Base-by-base conservation (phyloP, 2,797 vertebrate species). In the Adrianichthys oophorus region DNA sequence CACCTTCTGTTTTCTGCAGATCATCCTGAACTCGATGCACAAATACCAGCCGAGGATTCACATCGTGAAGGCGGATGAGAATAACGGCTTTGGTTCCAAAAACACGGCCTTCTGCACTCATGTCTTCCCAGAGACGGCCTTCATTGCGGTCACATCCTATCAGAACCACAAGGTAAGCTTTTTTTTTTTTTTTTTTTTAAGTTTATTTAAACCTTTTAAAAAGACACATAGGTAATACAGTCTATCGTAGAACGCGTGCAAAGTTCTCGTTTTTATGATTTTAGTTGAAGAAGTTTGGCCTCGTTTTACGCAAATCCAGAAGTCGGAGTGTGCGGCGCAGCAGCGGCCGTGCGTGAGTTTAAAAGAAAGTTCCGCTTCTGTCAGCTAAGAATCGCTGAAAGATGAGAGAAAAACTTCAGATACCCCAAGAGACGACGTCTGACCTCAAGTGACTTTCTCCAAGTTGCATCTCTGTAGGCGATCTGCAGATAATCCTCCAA, bases 11-110 rank as follows among this genome's bases (percentile, higher is more conserved):
- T 49, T 50, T 4, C 48, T 76, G 78, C 7, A 99, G 97, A 99
- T 99, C 77, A 99, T 99, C 75, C 84, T 99, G n/a, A 99, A 99
- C 80, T 99, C 97, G 46, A 99, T 99, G 97, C 97, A 99, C 88
- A 99, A 98, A 57, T 99, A 99, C 58, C 97, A 99, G 65, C 97
- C 97, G 49, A 87, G 97, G 84, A 95, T 99, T 64, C 97, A 99
- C 87, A 98, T 99, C 8, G 97, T 99, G 58, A 98, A 98, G 77
- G 97, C 97, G 0, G 97, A 99, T 54, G 97, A 99, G 86, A 98
- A 98, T 68, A 99, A 99, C 68, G 97, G 97, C 17, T 99, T 99
- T 44, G 97, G 97, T 42, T 98, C 97, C 47, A 98, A 98, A 85
- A 98, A 98, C 88, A 99, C 97, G 0, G 97, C 97, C 4, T 99